Percentiles rank a stretch among this genome's conserved stretches.
Conservation (phyloP, 64 coral and sea anemone genomes). For the Trachythela sp. region DNA sequence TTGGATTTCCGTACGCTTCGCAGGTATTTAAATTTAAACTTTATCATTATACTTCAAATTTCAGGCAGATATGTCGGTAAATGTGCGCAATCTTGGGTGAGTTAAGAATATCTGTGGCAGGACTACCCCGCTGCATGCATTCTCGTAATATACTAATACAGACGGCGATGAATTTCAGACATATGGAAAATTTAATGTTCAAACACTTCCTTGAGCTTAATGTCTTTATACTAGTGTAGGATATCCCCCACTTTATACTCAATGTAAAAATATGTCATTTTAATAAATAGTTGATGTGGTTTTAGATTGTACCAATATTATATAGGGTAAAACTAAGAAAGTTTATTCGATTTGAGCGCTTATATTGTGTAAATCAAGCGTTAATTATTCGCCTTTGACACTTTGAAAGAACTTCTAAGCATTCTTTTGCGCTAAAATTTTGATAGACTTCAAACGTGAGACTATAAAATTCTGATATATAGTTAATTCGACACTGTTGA, state of each 20-base stretch:
- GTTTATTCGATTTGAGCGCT: no score
- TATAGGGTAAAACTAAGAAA: not conserved
- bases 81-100: not conserved
- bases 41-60: not conserved
- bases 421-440: no score
- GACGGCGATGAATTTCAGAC: not conserved
- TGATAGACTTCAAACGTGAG: no score
- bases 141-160: not conserved
- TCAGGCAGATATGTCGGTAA: not conserved
- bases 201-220: not conserved
- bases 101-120: not conserved
- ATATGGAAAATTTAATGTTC: not conserved
- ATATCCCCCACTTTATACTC: no score
- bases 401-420: not conserved
- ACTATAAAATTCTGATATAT: not conserved
- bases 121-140: not conserved
- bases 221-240: no score
- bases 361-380: not conserved
- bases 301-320: not conserved
- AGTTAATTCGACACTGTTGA: not conserved
- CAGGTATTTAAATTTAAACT: not conserved
- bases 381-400: not conserved
- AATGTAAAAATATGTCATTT: no score
- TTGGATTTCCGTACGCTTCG: conserved; percentile 1
- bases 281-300: no score